Evolutionary conservation across 2,888 invertebrate species (phyloP), one percentile per base, ranked within the genome.

Genomic region (Andrena haemorrhoa): DNA sequence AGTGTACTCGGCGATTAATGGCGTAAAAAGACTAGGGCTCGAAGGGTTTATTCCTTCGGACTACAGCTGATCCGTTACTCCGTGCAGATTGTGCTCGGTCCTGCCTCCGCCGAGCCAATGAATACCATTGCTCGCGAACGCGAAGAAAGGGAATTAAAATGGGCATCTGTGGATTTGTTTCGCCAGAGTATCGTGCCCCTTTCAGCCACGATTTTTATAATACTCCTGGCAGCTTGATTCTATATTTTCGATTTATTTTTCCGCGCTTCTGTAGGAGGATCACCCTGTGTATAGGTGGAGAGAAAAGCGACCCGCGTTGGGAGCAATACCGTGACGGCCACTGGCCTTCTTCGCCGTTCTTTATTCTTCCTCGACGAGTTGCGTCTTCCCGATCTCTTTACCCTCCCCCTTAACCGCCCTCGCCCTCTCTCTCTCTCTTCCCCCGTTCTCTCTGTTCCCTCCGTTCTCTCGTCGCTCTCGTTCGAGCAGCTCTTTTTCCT

Each of bases 251-350:
- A 16, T 41, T 41, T 41, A 41, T 16, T 41, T 41, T 41, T 5
- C 41, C 41, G 16, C 41, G 41, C 5, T 41, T 41, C 41, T 41
- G 16, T 41, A 16, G 41, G 8, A 10, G 53, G 23, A 23, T 53
- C 53, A n/a, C 51, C 41, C 47, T 56, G 41, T 58, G 75, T 41
- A 61, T 53, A 26, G 7, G 29, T 63, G 61, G 65, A 75, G 82
- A 75, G 85, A 85, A 85, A 83, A 83, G 70, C 80, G 73, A 84
- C 63, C 77, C 60, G 73, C 79, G 79, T 77, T 61, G 78, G 76
- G 80, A 85, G 86, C 86, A 84, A 83, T 75, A 89, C 89, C 90
- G 88, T 90, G 90, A 90, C 90, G 90, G 88, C 88, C 90, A 89
- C 83, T 89, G 89, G 88, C 90, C 89, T 90, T 89, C 86, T 84